phyloP scores from a whole-genome alignment of 2,888 invertebrate genomes.

The Sialis lutaria region DNA sequence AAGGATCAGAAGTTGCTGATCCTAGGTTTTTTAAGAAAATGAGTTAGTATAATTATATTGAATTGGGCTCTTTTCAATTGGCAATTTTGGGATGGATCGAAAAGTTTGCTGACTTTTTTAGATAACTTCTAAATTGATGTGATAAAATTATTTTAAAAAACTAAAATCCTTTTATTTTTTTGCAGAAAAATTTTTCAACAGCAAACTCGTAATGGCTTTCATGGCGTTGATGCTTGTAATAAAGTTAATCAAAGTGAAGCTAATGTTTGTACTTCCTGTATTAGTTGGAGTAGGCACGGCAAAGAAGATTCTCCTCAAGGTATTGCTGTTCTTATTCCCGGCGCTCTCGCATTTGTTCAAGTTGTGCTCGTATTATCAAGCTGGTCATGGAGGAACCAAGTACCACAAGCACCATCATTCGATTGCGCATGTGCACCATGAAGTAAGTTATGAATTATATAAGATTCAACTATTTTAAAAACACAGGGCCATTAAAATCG shows the following conservation, averaged over 20 bases:
- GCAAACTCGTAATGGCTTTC: slow-evolving; percentile 52
- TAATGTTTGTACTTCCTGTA: slow-evolving; percentile 62
- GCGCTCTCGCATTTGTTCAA: slow-evolving; percentile 70
- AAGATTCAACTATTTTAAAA: too few relatives aligned
- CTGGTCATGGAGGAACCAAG: slow-evolving; percentile 52
- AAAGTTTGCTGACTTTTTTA: not conserved
- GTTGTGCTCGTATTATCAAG: slow-evolving; percentile 66
- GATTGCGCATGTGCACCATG: slow-evolving; percentile 60
- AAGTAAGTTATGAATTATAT: slow-evolving; percentile 19
- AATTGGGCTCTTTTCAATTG: not conserved
- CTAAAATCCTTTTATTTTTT: slow-evolving; percentile 15
- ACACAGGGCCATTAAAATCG: too few relatives aligned
- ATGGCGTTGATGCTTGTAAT: slow-evolving; percentile 59
- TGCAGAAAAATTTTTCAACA: slow-evolving; percentile 61
- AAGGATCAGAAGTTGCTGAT: slow-evolving; percentile 17
- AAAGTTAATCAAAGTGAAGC: slow-evolving; percentile 62
- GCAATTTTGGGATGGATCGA: not conserved
- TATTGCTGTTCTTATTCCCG: slow-evolving; percentile 66
- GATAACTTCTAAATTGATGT: not conserved
- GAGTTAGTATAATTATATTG: slow-evolving; percentile 30
- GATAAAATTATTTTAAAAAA: not conserved
- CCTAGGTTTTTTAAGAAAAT: slow-evolving; percentile 46
- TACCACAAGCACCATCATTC: slow-evolving; percentile 70
- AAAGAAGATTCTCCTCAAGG: slow-evolving; percentile 66
- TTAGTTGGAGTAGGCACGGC: slow-evolving; percentile 66